Conservation (phyloP, 2,113 vertebrate genomes). For the Chelonoidis abingdonii region DNA sequence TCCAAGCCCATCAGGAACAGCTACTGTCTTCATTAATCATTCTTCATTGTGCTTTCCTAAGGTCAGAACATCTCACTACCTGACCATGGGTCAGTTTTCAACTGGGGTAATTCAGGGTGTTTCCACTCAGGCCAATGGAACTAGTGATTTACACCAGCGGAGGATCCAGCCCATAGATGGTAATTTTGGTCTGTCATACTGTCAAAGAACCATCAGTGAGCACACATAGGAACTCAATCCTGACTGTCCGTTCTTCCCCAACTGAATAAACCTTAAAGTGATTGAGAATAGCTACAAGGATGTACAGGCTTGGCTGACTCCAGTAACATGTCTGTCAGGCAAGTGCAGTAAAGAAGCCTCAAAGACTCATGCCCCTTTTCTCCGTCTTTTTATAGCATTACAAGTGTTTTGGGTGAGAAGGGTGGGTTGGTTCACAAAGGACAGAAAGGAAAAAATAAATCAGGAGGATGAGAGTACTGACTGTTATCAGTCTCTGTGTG, state of each 20-base stretch:
- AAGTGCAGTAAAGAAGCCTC: not conserved
- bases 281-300: not conserved
- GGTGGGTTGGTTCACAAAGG: not conserved
- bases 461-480: not conserved
- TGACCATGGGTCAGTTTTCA: not conserved
- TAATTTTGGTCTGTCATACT: not conserved
- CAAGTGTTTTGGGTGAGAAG: not conserved
- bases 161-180: not conserved
- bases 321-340: not conserved
- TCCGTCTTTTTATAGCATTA: not conserved
- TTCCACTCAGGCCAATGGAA: rapidly evolving
- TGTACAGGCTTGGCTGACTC: not conserved
- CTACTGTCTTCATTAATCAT: rapidly evolving
- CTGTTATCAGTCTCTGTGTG: not conserved
- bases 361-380: not conserved
- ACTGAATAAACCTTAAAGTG: not conserved
- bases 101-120: not conserved
- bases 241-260: not conserved
- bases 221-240: not conserved
- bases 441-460: not conserved
- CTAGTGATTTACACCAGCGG: not conserved
- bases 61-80: not conserved
- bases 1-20: not conserved
- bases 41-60: not conserved
- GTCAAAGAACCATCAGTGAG: not conserved